A percentile compares a stretch with the other conserved stretches of the same genome.
phyloP scores from a whole-genome alignment of 2,113 vertebrate genomes.

The Chamaetylas fuelleborni region DNA sequence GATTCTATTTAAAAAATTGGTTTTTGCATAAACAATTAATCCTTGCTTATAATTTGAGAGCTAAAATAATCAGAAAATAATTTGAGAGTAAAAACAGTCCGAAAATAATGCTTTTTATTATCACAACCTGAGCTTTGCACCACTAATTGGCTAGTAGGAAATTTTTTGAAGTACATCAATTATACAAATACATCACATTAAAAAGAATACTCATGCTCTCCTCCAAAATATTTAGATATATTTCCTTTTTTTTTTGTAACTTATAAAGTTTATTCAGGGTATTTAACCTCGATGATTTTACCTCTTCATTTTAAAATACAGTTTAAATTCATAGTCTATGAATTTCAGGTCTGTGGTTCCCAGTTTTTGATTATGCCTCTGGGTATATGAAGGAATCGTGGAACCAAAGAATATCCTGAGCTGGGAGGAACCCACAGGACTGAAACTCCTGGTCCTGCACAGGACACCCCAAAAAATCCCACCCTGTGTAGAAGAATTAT shows the following conservation, averaged over 20 bases:
- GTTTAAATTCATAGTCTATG: not conserved
- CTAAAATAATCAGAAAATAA: constrained; percentile 2
- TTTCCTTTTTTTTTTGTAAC: not conserved
- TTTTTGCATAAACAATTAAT: not conserved
- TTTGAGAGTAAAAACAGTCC: not conserved
- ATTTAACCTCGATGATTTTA: not conserved
- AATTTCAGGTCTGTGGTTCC: not conserved
- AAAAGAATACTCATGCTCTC: not conserved
- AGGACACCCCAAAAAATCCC: not conserved
- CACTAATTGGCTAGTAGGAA: not conserved
- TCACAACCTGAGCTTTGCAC: not conserved
- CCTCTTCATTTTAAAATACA: not conserved
- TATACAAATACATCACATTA: constrained; percentile 13
- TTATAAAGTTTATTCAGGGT: not conserved
- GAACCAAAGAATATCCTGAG: not conserved
- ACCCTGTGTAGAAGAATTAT: not conserved
- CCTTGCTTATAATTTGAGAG: not conserved
- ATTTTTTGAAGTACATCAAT: constrained; percentile 20
- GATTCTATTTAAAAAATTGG: not conserved
- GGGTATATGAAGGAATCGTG: not conserved
- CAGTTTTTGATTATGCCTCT: not conserved
- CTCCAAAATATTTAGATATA: not conserved
- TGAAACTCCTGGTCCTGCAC: not conserved
- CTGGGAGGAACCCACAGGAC: not conserved
- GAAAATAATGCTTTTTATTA: not conserved